Evolutionary conservation across 2,113 vertebrate genomes (phyloP).

Genomic region (Aptenodytes forsteri): DNA sequence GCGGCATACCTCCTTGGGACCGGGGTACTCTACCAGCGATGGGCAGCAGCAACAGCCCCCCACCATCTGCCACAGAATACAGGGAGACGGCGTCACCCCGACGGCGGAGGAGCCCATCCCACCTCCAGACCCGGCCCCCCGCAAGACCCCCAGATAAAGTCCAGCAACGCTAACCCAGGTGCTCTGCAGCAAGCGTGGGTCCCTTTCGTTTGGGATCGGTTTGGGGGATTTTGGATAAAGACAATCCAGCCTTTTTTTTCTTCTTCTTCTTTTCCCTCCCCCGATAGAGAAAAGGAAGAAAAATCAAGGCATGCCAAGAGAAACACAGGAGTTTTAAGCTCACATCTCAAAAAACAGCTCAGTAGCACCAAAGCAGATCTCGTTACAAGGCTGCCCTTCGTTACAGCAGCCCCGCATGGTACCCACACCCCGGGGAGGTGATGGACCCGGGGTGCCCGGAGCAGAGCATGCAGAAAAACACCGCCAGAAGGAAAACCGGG

Average conservation of each 20-base stretch:
- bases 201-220: not conserved
- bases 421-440: not conserved
- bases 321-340: not conserved
- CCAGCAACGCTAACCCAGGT: not conserved
- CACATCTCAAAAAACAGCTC: not conserved
- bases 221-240: not conserved
- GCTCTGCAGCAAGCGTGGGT: accelerated
- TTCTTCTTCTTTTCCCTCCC: not conserved
- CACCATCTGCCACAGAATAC: conserved; percentile 70
- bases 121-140: not conserved
- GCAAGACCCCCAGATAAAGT: not conserved
- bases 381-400: not conserved
- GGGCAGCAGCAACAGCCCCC: conserved; percentile 74
- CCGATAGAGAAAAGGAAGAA: not conserved
- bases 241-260: not conserved
- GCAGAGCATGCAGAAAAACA: conserved; percentile 27
- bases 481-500: not conserved
- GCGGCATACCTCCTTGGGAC: conserved; percentile 59
- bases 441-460: not conserved
- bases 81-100: conserved; percentile 36
- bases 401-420: not conserved
- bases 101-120: not conserved
- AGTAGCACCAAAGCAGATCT: not conserved
- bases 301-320: conserved; percentile 40
- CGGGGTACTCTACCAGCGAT: conserved; percentile 62